Evolutionary conservation across 2,888 invertebrate species (phyloP).

Genomic region (Syrista parreyssii): DNA sequence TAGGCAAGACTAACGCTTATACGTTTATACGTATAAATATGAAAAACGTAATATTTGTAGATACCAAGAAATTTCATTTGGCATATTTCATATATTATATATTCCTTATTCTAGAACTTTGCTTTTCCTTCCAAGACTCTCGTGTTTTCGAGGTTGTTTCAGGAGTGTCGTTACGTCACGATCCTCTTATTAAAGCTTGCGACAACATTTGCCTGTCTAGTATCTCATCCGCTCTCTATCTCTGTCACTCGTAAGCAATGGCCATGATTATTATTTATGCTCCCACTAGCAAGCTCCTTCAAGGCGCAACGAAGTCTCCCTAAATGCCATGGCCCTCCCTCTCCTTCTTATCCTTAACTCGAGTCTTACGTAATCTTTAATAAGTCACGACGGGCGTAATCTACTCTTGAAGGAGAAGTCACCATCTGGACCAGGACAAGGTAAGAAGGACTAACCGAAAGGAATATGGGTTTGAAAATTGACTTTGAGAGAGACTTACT

Average conservation of each 20-base stretch:
- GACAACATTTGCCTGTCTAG: slow-evolving; percentile 14
- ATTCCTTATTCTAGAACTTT: neutral
- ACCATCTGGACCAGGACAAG: neutral
- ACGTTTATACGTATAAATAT: neutral
- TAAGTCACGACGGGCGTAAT: slow-evolving; percentile 45
- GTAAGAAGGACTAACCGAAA: neutral
- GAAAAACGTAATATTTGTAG: neutral
- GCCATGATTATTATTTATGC: slow-evolving; percentile 45
- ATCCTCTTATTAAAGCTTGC: slow-evolving; percentile 35
- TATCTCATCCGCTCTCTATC: neutral
- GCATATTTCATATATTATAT: neutral
- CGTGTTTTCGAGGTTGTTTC: slow-evolving; percentile 20
- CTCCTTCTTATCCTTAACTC: slow-evolving; percentile 18
- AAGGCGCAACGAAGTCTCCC: slow-evolving; percentile 3
- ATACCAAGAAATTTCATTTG: neutral
- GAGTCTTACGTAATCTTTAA: slow-evolving; percentile 33
- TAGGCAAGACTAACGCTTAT: neutral
- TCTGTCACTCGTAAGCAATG: slow-evolving; percentile 22
- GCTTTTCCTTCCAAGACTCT: neutral
- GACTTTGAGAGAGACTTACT: neutral
- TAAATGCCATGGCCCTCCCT: slow-evolving; percentile 2
- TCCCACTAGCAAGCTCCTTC: slow-evolving; percentile 24
- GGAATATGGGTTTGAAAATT: neutral
- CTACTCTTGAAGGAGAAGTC: slow-evolving; percentile 10
- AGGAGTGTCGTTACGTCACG: slow-evolving; percentile 24